Percentiles rank a stretch among this genome's conserved stretches.
Conservation (phyloP, 2,797 vertebrate genomes). For the Gephyroberyx darwinii region DNA sequence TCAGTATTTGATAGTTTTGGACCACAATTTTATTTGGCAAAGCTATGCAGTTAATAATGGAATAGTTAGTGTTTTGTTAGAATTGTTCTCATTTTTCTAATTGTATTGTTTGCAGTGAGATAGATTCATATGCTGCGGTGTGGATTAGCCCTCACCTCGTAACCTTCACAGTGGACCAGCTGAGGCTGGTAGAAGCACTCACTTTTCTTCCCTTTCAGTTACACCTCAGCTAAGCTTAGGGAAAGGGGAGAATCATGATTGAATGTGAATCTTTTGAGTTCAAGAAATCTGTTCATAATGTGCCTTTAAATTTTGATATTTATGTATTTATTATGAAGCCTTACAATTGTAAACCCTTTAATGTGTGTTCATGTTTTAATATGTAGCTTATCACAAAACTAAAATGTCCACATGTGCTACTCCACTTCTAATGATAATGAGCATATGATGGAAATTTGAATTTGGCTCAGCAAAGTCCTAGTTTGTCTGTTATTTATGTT, state of each 20-base stretch:
- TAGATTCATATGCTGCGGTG: slow-evolving; percentile 19
- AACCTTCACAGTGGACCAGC: slow-evolving; percentile 38
- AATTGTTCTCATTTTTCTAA: slow-evolving; percentile 55
- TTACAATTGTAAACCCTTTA: slow-evolving; percentile 70
- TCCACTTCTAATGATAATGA: slow-evolving; percentile 56
- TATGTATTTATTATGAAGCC: slow-evolving; percentile 98
- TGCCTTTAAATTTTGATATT: slow-evolving; percentile 96
- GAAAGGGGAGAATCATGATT: slow-evolving; percentile 51
- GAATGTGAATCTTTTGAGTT: slow-evolving; percentile 71
- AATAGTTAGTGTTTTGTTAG: slow-evolving; percentile 70
- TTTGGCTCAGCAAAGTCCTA: slow-evolving; percentile 75
- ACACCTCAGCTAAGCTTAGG: slow-evolving; percentile 51
- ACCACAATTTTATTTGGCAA: slow-evolving; percentile 68
- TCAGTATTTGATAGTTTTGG: slow-evolving; percentile 79
- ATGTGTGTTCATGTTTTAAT: slow-evolving; percentile 47
- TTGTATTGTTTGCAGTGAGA: slow-evolving; percentile 60
- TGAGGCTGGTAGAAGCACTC: slow-evolving; percentile 57
- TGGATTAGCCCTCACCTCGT: slow-evolving; percentile 45
- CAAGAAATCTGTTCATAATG: slow-evolving; percentile 88
- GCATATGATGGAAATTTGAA: slow-evolving; percentile 72
- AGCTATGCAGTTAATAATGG: slow-evolving; percentile 80
- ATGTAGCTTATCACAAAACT: slow-evolving; percentile 45
- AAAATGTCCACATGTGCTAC: slow-evolving; percentile 52
- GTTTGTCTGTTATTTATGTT: slow-evolving; percentile 74
- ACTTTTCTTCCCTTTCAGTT: slow-evolving; percentile 52